Percentiles rank a stretch among this genome's conserved stretches.
Evolutionary conservation across 2,888 invertebrate species (phyloP).

Genomic region (Andrena haemorrhoa): DNA sequence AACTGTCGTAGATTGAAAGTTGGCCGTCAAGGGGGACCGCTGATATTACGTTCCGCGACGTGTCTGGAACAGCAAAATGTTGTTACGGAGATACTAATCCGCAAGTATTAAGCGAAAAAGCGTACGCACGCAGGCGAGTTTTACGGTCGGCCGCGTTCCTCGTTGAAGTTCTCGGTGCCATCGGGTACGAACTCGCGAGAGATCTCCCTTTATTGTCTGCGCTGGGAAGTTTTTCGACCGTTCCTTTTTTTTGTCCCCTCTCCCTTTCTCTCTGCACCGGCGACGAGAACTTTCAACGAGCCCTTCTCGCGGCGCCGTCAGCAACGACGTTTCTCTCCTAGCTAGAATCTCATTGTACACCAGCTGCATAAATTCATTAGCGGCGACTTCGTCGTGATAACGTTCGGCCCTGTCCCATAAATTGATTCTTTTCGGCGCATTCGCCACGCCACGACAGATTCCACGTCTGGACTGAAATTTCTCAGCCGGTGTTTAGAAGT

Average conservation of each 20-base stretch:
- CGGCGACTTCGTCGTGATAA: conserved; percentile 15
- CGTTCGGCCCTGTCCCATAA: conserved; percentile 8
- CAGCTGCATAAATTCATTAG: conserved; percentile 59
- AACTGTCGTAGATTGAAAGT: conserved; percentile 15
- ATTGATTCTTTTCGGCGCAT: conserved; percentile 29
- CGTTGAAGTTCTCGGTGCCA: conserved; percentile 28
- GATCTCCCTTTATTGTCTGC: conserved; percentile 39
- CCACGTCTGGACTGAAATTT: background rate
- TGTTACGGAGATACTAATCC: conserved; percentile 34
- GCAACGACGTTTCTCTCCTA: conserved; percentile 33
- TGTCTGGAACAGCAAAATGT: conserved; percentile 19
- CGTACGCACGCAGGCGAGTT: conserved; percentile 33
- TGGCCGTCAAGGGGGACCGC: background rate
- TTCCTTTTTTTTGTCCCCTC: background rate
- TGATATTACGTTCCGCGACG: background rate
- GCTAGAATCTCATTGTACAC: conserved; percentile 44
- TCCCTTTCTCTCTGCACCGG: conserved; percentile 13
- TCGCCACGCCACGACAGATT: background rate
- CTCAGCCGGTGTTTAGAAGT: background rate
- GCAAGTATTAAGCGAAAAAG: conserved; percentile 38
- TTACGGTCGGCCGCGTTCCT: conserved; percentile 20
- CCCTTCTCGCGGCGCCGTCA: conserved; percentile 30
- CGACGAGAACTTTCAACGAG: conserved; percentile 50
- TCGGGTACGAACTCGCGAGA: conserved; percentile 38
- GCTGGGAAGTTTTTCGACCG: conserved; percentile 43